These are phyloP conservation scores for Thamnophis sirtalis DNA, from an alignment of 2,113 vertebrate genomes.

Conservation along the genomic window DNA sequence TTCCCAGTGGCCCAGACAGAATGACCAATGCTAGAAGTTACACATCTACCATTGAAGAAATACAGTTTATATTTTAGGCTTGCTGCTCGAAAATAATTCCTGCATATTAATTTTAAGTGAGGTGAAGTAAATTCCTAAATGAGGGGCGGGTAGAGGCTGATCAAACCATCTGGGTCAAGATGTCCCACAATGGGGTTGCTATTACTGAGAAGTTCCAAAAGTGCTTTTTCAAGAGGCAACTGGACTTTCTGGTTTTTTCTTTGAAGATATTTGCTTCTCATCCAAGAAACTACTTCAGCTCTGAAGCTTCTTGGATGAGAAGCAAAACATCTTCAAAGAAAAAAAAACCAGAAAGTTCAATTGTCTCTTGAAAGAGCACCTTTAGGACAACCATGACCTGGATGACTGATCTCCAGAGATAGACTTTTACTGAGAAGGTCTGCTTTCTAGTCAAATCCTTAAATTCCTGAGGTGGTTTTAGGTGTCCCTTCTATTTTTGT, in stretches of 20 bases:
- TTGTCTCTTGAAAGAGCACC: too few relatives aligned
- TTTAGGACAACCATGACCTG: too few relatives aligned
- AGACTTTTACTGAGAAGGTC: background rate
- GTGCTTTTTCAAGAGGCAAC: too few relatives aligned
- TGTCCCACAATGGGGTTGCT: background rate
- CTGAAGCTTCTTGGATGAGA: too few relatives aligned
- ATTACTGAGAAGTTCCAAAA: background rate
- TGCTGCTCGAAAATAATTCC: background rate
- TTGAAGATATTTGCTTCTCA: too few relatives aligned
- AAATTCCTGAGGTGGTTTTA: background rate
- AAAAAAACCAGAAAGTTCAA: too few relatives aligned
- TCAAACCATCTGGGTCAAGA: background rate
- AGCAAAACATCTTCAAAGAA: too few relatives aligned
- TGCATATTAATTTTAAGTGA: background rate
- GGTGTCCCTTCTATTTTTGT: background rate
- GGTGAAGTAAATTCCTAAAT: background rate
- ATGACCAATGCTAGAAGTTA: background rate
- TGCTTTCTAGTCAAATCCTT: background rate
- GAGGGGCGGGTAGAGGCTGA: background rate
- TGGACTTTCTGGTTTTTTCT: too few relatives aligned
- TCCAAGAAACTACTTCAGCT: too few relatives aligned
- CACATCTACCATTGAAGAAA: background rate
- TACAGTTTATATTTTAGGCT: background rate
- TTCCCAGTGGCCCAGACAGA: background rate
- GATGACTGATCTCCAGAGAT: too few relatives aligned